Conservation (phyloP, 2,888 invertebrate genomes). For the Ischnus inquisitorius region DNA sequence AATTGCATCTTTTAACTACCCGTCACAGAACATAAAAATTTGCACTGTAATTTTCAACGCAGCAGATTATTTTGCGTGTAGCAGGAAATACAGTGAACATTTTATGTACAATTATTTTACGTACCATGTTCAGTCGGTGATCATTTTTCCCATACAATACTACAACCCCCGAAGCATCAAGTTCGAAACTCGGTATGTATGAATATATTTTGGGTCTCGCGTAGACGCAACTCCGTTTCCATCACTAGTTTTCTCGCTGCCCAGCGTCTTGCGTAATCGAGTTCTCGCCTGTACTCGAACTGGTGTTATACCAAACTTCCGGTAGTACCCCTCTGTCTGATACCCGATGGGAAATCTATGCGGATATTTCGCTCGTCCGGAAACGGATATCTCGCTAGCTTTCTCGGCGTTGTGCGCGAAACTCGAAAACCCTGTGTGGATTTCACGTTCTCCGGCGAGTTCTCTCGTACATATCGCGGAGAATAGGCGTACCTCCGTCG, state of each 20-base stretch:
- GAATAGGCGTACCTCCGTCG: background rate
- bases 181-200: slow-evolving; percentile 50
- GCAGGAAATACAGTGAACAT: too few species aligned
- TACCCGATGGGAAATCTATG: slow-evolving; percentile 66
- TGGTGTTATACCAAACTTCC: slow-evolving; percentile 54
- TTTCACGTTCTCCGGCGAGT: slow-evolving; percentile 37
- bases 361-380: slow-evolving; percentile 52
- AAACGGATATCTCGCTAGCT: slow-evolving; percentile 38
- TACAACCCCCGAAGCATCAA: slow-evolving; percentile 36
- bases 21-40: background rate
- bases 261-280: slow-evolving; percentile 62
- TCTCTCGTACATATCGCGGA: slow-evolving; percentile 32
- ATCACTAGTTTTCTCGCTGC: slow-evolving; percentile 35
- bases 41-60: too few species aligned
- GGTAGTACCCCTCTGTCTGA: slow-evolving; percentile 32
- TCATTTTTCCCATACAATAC: background rate
- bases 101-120: background rate
- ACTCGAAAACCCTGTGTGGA: slow-evolving; percentile 58
- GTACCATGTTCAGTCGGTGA: background rate
- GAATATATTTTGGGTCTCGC: slow-evolving; percentile 57
- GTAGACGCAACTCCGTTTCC: slow-evolving; percentile 31
- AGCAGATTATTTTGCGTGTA: too few species aligned
- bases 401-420: slow-evolving; percentile 51
- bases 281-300: slow-evolving; percentile 43
- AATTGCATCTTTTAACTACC: background rate